Base-by-base conservation (phyloP, 2,113 vertebrate genomes). In the Pelecanoides urinatrix region DNA sequence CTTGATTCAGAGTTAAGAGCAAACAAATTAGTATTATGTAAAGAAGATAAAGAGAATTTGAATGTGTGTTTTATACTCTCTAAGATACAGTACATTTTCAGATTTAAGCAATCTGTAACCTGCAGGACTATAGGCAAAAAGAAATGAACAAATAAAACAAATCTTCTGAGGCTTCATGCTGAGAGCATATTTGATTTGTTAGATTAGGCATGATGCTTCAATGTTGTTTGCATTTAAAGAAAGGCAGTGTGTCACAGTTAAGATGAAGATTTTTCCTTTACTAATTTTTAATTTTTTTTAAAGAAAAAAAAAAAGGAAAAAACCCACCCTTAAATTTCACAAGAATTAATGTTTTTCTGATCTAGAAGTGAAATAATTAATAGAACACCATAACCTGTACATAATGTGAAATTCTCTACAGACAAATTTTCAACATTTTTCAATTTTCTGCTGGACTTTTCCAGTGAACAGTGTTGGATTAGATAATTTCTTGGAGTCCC, bases 11-110 rank as follows among this genome's bases (percentile, higher is more conserved):
- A 68, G 67, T 65, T 52, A 75, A 93, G 36, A 92, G 59, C 75
- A 97, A 96, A 93, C 49, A 94, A 77, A 70, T 95, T 92, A 93
- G 27, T 65, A 70, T 84, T 74, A 95, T 61, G 61, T 58, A 94
- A 95, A 85, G 84, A 94, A 81, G 72, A 90, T 73, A 94, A 91
- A 80, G 76, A 82, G 52, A 85, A 68, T 89, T 58, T 67, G 34
- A 91, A 59, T 88, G 66, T 76, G 96, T 96, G 29, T 32, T 88
- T 96, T 92, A 61, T 77, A 40, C 30, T 61, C 20, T 89, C 34
- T 58, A 75, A 90, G 83, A 63, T 61, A 47, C 0, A 2, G 11
- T 44, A 83, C 17, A 32, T 90, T 87, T 47, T 79, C 62, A 52
- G 18, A 78, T 88, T 80, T 80, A 87, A 83, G 23, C 23, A 71